Evolutionary conservation across 2,113 vertebrate genomes (phyloP).

Genomic region (Emberiza fucata): DNA sequence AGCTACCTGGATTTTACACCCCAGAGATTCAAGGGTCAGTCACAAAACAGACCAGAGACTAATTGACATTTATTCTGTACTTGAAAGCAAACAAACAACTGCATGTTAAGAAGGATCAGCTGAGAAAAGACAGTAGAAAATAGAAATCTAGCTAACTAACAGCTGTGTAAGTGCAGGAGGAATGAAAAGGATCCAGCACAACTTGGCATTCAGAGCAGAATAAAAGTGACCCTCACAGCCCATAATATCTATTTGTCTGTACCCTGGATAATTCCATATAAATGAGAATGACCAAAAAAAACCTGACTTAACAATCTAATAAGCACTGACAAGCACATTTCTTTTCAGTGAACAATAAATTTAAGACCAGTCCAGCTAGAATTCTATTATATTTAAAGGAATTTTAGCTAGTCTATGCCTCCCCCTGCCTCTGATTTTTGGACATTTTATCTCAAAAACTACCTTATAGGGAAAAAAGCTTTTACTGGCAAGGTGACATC

Average conservation of each 20-base stretch:
- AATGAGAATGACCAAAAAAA: background rate
- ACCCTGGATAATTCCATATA: background rate
- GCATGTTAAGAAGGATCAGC: background rate
- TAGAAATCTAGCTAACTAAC: background rate
- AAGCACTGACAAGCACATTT: background rate
- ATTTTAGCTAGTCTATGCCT: background rate
- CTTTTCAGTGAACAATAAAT: background rate
- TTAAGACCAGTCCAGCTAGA: background rate
- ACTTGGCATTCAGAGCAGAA: background rate
- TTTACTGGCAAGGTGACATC: background rate
- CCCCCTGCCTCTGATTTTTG: fast-evolving
- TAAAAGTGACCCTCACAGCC: background rate
- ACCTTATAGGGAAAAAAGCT: background rate
- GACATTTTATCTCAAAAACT: background rate
- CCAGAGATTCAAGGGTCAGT: background rate
- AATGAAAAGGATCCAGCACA: background rate
- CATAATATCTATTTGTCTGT: background rate
- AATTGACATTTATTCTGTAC: slow-evolving; percentile 19
- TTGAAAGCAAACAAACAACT: background rate
- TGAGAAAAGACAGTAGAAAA: background rate
- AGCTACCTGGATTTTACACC: background rate
- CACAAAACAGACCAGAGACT: background rate
- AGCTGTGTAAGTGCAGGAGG: background rate
- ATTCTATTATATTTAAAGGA: background rate
- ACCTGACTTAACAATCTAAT: background rate